phyloP scores from a whole-genome alignment of 1,140 invertebrate species.

The Aculops lycopersici region DNA sequence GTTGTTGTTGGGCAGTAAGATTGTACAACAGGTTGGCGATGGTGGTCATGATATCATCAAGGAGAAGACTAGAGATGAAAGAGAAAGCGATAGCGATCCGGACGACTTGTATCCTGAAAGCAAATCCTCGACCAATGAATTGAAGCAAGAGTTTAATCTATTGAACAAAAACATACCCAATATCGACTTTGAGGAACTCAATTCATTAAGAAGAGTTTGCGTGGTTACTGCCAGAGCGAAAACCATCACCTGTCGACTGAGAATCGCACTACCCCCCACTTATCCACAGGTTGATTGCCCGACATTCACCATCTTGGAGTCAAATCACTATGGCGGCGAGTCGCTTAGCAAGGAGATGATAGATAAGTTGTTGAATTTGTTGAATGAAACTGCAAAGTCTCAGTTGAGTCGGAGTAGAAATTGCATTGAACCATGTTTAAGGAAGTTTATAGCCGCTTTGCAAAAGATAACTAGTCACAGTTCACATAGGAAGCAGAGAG shows the following conservation, averaged over 20 bases:
- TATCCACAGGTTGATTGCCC: slow-evolving; percentile 39
- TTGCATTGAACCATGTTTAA: slow-evolving; percentile 41
- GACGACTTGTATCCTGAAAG: too few relatives aligned
- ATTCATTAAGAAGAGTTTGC: slow-evolving; percentile 8
- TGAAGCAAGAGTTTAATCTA: slow-evolving; percentile 56
- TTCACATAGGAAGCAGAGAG: not conserved
- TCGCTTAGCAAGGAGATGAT: not conserved
- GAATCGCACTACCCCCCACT: slow-evolving; percentile 38
- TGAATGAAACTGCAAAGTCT: slow-evolving; percentile 35
- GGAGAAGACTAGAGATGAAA: too few relatives aligned
- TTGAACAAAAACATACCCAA: slow-evolving; percentile 48
- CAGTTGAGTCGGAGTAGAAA: slow-evolving; percentile 38
- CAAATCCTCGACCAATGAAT: slow-evolving; percentile 11
- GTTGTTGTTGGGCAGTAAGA: not conserved
- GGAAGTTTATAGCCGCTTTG: slow-evolving; percentile 31
- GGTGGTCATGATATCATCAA: not conserved
- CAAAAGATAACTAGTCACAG: slow-evolving; percentile 20
- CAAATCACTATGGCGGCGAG: not conserved
- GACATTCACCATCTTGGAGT: slow-evolving; percentile 27
- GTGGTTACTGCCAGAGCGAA: slow-evolving; percentile 4
- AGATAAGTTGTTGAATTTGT: slow-evolving; percentile 16
- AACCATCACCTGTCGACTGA: slow-evolving; percentile 20
- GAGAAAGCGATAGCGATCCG: too few relatives aligned
- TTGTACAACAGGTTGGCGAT: not conserved
- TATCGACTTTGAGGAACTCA: slow-evolving; percentile 28